Evolutionary conservation across 2,888 invertebrate species (phyloP), one percentile per base, ranked within the genome.

Genomic region (Chloroclysta siterata): DNA sequence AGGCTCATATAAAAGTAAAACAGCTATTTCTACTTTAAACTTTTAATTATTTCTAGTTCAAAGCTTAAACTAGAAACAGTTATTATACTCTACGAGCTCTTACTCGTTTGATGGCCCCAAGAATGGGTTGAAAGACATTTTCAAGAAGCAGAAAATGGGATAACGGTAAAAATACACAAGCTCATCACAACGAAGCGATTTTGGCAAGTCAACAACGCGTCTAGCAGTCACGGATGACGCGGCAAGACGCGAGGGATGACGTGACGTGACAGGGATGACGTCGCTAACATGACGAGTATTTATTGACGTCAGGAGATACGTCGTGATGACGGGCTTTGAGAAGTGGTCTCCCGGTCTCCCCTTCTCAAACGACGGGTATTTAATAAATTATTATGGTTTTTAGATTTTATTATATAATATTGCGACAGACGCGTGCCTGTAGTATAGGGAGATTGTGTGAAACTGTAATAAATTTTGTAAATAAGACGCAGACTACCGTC

Each of bases 111-210:
- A 22, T 22, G 22, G 22, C 22, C 22, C 22, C 22, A 11, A 39
- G 11, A 11, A 39, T 11, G 36, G 11, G 36, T 39, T 39, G 36
- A 39, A 39, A 39, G 11, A 39, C 11, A 39, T 39, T 39, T 71
- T 63, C 65, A 77, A 75, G 68, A 71, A 75, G 69, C 71, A 67
- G 65, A 82, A 83, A 82, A 75, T 70, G 73, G 71, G 73, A 44
- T 44, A 15, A 8, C 72, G 75, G 10, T 73, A 74, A 74, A 83
- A 84, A 82, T 65, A 73, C 75, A 74, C 75, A 28, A 66, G 64
- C 74, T 85, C 85, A 85, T 82, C 81, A 79, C 81, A 77, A 84
- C 84, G 76, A 78, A 75, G 83, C 85, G 83, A 84, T 84, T 85
- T 84, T 63, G 73, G 76, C 75, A 80, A 85, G 85, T 85, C 85